Percentiles rank a stretch among this genome's conserved stretches.
Evolutionary conservation across 2,113 vertebrate species (phyloP).

Genomic region (Talpa occidentalis): DNA sequence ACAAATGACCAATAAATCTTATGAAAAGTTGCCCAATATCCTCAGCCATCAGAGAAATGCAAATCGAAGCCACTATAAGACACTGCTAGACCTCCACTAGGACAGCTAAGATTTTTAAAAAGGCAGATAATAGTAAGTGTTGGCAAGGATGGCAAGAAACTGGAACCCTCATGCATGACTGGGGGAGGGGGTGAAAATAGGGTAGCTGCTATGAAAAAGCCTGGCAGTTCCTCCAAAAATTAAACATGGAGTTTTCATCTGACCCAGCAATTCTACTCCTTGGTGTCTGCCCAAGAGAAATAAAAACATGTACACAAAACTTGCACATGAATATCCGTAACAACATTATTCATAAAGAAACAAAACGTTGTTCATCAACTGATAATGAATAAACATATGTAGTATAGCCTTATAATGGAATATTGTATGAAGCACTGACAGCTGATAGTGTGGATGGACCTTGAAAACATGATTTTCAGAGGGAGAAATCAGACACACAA

Average conservation of each 20-base stretch:
- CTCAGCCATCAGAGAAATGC: constrained; percentile 49
- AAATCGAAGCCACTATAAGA: constrained; percentile 39
- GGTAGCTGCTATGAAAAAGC: not conserved
- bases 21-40: not conserved
- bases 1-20: not conserved
- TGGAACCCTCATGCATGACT: not conserved
- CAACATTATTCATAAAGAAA: not conserved
- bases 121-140: not conserved
- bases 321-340: too few species aligned
- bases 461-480: not conserved
- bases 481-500: not conserved
- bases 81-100: not conserved
- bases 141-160: not conserved
- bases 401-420: not conserved
- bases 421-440: not conserved
- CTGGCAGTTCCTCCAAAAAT: not conserved
- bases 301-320: not conserved
- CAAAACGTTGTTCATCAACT: not conserved
- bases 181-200: too few species aligned
- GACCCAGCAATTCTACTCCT: too few species aligned
- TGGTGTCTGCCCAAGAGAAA: not conserved
- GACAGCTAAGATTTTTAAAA: not conserved
- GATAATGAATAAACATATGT: not conserved
- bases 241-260: not conserved
- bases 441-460: not conserved